Percentiles rank a stretch among this genome's conserved stretches.
These are phyloP conservation scores for Bombus huntii DNA, from an alignment of 1,140 invertebrate species.

Conservation along the genomic window DNA sequence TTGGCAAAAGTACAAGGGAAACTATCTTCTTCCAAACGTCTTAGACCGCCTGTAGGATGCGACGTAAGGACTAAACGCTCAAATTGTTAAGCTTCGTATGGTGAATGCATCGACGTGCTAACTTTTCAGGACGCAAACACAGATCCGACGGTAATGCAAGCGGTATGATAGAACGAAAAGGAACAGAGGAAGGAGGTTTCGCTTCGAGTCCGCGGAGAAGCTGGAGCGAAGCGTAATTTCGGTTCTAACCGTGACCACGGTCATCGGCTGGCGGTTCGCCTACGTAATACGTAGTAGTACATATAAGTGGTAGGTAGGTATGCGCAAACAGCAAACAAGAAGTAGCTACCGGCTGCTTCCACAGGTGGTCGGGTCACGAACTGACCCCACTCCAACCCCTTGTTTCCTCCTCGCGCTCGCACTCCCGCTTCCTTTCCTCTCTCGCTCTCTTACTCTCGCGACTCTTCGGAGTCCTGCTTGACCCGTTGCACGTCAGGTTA, in stretches of 20 bases:
- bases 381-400: slow-evolving; percentile 73
- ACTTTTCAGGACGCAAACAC: no score
- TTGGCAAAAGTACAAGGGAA: no score
- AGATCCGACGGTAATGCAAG: no score
- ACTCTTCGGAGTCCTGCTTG: slow-evolving; percentile 42
- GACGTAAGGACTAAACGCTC: no score
- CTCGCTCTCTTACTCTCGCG: slow-evolving; percentile 1
- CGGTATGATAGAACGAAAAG: background rate
- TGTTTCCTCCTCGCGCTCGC: slow-evolving; percentile 36
- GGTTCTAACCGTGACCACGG: slow-evolving; percentile 61
- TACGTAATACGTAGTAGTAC: slow-evolving; percentile 76
- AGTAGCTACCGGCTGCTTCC: slow-evolving; percentile 76
- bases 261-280: slow-evolving; percentile 68
- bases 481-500: slow-evolving; percentile 53
- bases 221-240: slow-evolving; percentile 33
- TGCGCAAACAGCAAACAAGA: slow-evolving; percentile 76
- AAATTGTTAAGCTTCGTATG: no score
- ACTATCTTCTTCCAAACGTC: no score
- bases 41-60: no score
- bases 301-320: slow-evolving; percentile 75
- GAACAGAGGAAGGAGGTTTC: background rate
- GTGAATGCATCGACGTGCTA: no score
- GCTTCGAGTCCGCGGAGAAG: background rate
- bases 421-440: slow-evolving; percentile 21
- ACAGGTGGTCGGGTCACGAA: slow-evolving; percentile 81